Conservation (phyloP, 2,113 vertebrate genomes). For the Oryzias javanicus region DNA sequence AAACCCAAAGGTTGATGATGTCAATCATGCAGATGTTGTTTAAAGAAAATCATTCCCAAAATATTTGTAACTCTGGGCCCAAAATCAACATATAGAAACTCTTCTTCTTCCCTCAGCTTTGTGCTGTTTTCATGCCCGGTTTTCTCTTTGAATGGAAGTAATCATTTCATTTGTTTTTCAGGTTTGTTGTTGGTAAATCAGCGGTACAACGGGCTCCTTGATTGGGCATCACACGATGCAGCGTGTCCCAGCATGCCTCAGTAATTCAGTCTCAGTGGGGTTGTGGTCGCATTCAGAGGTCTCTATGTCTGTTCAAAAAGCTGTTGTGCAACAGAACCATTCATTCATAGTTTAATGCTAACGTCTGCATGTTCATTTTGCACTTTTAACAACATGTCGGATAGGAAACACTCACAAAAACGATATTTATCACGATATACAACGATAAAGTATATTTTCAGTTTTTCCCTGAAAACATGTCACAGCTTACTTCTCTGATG, state of each 20-base stretch:
- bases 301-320: background rate
- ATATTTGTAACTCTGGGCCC: constrained; percentile 32
- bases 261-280: background rate
- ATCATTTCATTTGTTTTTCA: constrained; percentile 23
- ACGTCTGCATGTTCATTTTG: background rate
- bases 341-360: background rate
- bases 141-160: constrained; percentile 16
- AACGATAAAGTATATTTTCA: no score
- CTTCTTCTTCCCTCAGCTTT: constrained; percentile 14
- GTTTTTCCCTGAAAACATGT: no score
- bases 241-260: constrained; percentile 21
- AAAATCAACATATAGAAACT: constrained; percentile 33
- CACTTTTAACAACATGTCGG: no score
- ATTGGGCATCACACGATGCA: constrained; percentile 13
- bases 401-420: background rate
- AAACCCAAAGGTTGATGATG: no score
- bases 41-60: constrained; percentile 56
- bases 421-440: no score
- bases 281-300: background rate
- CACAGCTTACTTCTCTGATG: no score
- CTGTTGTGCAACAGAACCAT: background rate
- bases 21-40: constrained; percentile 9
- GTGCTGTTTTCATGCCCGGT: constrained; percentile 34
- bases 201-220: constrained; percentile 1
- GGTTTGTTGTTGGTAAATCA: constrained; percentile 7